Conservation (phyloP, 2,797 vertebrate genomes). For the Oryzias dopingdopingensis region DNA sequence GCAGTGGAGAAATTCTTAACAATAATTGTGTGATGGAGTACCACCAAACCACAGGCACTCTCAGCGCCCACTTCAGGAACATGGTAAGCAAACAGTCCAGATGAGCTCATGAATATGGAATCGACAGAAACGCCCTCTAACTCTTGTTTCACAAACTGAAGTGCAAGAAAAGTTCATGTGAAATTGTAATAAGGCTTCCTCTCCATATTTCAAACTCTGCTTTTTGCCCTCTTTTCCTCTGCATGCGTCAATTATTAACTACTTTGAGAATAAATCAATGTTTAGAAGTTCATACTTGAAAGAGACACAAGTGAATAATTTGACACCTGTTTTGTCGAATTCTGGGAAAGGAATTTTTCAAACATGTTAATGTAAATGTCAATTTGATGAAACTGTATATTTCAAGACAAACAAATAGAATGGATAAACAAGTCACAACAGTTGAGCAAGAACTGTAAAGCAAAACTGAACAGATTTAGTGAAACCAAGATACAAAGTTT, state of each 20-base stretch:
- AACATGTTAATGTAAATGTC: no score
- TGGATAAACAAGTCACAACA: no score
- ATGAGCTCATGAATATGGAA: neutral
- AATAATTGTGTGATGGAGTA: conserved; percentile 97
- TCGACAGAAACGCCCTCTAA: neutral
- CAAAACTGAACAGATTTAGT: no score
- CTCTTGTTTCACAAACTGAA: neutral
- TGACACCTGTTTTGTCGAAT: neutral
- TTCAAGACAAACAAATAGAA: no score
- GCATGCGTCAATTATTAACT: neutral
- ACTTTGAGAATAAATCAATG: conserved; percentile 2
- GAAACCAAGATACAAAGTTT: no score
- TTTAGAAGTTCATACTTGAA: neutral
- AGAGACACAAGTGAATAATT: neutral
- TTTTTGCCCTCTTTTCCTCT: neutral
- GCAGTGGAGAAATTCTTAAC: conserved; percentile 95
- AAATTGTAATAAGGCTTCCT: neutral
- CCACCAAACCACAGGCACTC: conserved; percentile 79
- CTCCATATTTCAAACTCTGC: neutral
- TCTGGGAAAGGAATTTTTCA: no score
- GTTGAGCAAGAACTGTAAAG: no score
- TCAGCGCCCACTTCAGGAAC: conserved; percentile 88
- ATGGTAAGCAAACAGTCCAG: conserved; percentile 78
- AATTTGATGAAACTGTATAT: no score
- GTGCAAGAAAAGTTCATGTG: neutral